Base-by-base conservation (phyloP, 2,113 vertebrate species). In the Athene cunicularia region DNA sequence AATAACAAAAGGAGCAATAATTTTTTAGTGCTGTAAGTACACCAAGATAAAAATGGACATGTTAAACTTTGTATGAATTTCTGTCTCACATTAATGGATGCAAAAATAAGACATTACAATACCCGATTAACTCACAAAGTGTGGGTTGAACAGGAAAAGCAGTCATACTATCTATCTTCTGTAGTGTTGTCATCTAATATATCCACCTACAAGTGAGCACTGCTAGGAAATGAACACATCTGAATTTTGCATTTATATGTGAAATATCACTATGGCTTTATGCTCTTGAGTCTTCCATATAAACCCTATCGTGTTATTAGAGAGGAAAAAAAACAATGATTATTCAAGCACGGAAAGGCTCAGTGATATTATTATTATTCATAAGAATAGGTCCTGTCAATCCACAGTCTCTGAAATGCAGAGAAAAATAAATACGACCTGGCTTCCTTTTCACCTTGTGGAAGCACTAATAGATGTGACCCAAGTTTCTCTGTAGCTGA, bases 11-110 rank as follows among this genome's bases (percentile, higher is more conserved):
- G 56, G 28, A 93, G 20, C 11, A 58, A 37, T 47, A 58, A 32
- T 60, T 90, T 90, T 82, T 76, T 50, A 91, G 59, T 35, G 50
- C 55, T 76, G 55, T 74, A 86, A 67, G 76, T 56, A 67, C 12
- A 21, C 59, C 87, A 77, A 53, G 17, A 80, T 49, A 80, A 81
- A 96, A 96, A 81, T 53, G 49, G 89, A 95, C 96, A 64, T 43
- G 67, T 90, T 72, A 71, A 68, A 70, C 19, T 60, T 67, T 13
- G 28, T 82, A 52, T 28, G 33, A 82, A 67, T 93, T 84, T 86
- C 28, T 93, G 87, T 59, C 59, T 83, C 39, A 33, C 55, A 52
- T 26, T 86, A 86, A 77, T 2, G 87, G 41, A 88, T 62, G 72
- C 26, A 83, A 80, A 93, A 95, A n/a, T 17, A 81, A 94, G 52